Conservation (phyloP, 2,113 vertebrate species). For the Pachycephala philippinensis region DNA sequence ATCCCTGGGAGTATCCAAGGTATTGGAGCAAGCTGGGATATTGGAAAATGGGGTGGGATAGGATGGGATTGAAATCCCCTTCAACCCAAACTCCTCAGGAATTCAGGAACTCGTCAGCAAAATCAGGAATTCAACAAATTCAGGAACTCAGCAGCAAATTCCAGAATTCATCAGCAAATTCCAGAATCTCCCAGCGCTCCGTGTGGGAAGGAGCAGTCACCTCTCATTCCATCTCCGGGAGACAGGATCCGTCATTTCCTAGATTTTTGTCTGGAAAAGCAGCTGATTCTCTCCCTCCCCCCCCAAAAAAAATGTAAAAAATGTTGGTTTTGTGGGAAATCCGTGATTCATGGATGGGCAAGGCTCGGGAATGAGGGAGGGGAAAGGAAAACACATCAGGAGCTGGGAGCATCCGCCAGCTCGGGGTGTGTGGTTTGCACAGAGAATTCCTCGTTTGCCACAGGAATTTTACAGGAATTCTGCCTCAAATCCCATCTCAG, state of each 20-base stretch:
- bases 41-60: not conserved
- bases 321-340: not conserved
- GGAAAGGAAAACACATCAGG: conserved; percentile 34
- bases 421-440: not conserved
- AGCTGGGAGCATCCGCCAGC: not conserved
- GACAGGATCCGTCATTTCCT: not conserved
- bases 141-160: not conserved
- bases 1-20: not conserved
- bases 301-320: not conserved
- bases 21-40: not conserved
- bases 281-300: not conserved
- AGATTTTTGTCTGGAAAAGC: not conserved
- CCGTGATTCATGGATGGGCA: not conserved
- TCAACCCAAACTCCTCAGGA: not conserved
- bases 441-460: not conserved
- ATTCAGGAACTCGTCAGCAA: not conserved
- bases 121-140: not conserved
- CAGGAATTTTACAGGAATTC: conserved; percentile 1
- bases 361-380: not conserved
- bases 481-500: not conserved
- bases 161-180: not conserved
- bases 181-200: not conserved
- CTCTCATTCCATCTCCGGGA: not conserved
- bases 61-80: not conserved
- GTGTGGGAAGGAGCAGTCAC: not conserved